Evolutionary conservation across 2,113 vertebrate genomes (phyloP).

Genomic region (Microcebus tavaratra): DNA sequence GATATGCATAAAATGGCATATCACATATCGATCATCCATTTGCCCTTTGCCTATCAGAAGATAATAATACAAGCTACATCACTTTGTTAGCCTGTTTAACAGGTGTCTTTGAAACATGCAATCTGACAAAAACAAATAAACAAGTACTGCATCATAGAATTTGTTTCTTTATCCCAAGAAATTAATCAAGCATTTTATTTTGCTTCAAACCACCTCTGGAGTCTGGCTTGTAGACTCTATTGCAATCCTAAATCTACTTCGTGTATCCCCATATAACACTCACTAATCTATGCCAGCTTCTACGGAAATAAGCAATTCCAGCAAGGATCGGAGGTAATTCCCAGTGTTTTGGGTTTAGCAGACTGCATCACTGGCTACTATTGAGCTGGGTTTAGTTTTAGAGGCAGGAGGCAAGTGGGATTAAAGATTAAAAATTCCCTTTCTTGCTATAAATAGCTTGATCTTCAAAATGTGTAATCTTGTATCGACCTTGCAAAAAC

Average conservation of each 20-base stretch:
- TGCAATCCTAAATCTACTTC: not conserved
- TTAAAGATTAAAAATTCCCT: not conserved
- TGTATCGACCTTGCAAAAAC: not conserved
- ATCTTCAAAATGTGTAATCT: slow-evolving; percentile 19
- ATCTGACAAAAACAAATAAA: not conserved
- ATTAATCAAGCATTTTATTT: not conserved
- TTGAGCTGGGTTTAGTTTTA: slow-evolving; percentile 5
- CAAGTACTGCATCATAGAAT: not conserved
- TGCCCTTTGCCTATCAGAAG: not conserved
- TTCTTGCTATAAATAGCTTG: not conserved
- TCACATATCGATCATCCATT: not conserved
- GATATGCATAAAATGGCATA: not conserved
- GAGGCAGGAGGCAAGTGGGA: not conserved
- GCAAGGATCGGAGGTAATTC: not conserved
- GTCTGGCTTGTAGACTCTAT: not conserved
- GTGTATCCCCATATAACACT: not conserved
- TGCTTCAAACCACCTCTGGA: not conserved
- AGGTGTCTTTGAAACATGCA: not conserved
- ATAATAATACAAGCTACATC: not conserved
- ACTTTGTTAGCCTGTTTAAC: not conserved
- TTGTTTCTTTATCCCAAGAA: not conserved
- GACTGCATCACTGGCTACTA: not conserved
- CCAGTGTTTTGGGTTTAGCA: not conserved
- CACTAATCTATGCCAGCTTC: not conserved
- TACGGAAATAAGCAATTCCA: not conserved